phyloP scores from a whole-genome alignment of 2,113 vertebrate species.

The Marcusenius ussheri region DNA sequence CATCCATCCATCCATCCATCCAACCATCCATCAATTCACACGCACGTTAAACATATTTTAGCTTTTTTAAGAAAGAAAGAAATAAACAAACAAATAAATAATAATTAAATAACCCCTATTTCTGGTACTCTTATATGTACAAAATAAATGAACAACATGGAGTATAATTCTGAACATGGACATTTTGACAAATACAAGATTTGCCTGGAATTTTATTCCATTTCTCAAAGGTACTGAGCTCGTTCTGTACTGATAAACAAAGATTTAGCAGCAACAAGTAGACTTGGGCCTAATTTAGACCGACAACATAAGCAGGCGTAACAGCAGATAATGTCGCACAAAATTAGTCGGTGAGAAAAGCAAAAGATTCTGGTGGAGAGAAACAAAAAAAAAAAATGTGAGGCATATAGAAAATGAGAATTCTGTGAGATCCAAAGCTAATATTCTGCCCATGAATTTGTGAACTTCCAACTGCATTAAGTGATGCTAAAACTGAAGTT shows the following conservation, averaged over 20 bases:
- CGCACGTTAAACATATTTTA: background rate
- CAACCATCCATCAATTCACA: background rate
- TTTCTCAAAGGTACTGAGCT: background rate
- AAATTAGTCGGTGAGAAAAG: background rate
- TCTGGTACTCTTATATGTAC: background rate
- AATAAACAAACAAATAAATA: background rate
- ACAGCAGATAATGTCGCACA: background rate
- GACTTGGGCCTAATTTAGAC: background rate
- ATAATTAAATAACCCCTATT: background rate
- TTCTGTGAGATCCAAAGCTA: background rate
- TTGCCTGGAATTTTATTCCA: background rate
- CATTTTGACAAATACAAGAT: background rate
- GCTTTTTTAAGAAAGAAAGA: background rate
- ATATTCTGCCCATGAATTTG: background rate
- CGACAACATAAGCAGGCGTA: background rate
- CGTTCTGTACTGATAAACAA: background rate
- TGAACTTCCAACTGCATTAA: background rate
- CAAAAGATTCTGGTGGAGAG: background rate
- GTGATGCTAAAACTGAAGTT: background rate
- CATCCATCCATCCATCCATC: background rate
- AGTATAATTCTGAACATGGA: background rate
- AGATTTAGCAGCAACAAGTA: background rate
- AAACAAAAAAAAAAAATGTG: background rate
- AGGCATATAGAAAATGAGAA: background rate
- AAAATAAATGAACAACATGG: background rate